Conservation (phyloP, 2,113 vertebrate species). For the Emydura subglobosa region DNA sequence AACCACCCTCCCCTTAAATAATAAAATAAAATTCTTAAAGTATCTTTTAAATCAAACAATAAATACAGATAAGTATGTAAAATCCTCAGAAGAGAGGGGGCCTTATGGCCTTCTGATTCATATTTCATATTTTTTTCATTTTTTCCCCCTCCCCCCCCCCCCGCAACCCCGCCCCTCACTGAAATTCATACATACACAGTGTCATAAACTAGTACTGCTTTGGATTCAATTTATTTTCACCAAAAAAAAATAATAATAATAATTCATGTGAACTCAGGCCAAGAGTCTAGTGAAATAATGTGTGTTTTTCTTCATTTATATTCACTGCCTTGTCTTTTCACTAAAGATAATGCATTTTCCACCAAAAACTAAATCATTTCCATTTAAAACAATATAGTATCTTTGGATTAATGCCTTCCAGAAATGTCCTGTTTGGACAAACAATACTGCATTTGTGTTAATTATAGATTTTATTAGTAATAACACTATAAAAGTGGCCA, state of each 20-base stretch:
- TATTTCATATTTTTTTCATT: conserved; percentile 68
- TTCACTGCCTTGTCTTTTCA: conserved; percentile 48
- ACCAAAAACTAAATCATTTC: conserved; percentile 71
- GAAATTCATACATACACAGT: conserved; percentile 65
- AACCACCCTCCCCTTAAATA: conserved; percentile 48
- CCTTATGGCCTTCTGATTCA: conserved; percentile 73
- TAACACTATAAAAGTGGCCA: background rate
- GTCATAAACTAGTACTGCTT: conserved; percentile 41
- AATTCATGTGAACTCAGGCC: conserved; percentile 26
- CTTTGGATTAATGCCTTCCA: conserved; percentile 50
- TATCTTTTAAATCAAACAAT: conserved; percentile 71
- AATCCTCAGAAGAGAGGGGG: conserved; percentile 60
- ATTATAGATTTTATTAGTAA: conserved; percentile 30
- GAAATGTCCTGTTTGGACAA: conserved; percentile 21
- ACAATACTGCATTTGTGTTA: conserved; percentile 15
- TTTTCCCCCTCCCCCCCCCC: conserved; percentile 11
- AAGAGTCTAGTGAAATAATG: conserved; percentile 45
- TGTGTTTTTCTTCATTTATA: conserved; percentile 54
- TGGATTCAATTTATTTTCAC: conserved; percentile 64
- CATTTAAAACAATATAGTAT: conserved; percentile 70
- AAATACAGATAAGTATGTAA: conserved; percentile 68
- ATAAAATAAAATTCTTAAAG: conserved; percentile 67
- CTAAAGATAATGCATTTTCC: conserved; percentile 68
- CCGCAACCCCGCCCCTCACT: background rate
- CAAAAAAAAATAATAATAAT: background rate